Percentiles rank a stretch among this genome's conserved stretches.
These are phyloP conservation scores for Galeopsomyia nigrocyanea DNA, from an alignment of 2,888 invertebrate genomes.

Conservation along the genomic window DNA sequence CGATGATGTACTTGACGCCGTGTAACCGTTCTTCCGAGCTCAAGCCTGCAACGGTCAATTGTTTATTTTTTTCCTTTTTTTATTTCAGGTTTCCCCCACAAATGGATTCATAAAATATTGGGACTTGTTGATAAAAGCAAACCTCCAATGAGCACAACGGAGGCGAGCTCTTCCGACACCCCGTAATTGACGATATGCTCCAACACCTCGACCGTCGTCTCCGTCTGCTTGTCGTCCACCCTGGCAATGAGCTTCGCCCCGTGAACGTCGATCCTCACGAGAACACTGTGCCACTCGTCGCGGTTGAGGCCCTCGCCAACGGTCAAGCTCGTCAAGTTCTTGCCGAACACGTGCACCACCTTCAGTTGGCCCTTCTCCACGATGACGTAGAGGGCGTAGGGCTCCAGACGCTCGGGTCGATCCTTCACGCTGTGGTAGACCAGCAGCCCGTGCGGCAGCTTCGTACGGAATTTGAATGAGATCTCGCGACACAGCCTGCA, in stretches of 20 bases:
- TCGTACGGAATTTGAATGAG: constrained; percentile 89
- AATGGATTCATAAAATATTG: no score
- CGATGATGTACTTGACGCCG: constrained; percentile 92
- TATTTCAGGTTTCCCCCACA: no score
- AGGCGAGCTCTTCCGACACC: constrained; percentile 86
- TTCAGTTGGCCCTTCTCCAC: constrained; percentile 93
- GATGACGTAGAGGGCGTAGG: constrained; percentile 91
- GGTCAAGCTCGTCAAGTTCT: constrained; percentile 85
- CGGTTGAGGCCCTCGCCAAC: constrained; percentile 90
- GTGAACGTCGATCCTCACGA: constrained; percentile 88
- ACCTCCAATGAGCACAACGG: constrained; percentile 92
- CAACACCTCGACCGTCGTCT: constrained; percentile 86
- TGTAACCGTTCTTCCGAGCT: constrained; percentile 90
- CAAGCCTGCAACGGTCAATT: constrained; percentile 65
- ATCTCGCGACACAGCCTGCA: constrained; percentile 87
- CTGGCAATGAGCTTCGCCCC: constrained; percentile 86
- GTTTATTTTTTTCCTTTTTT: no score
- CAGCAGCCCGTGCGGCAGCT: constrained; percentile 87
- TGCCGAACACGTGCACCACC: constrained; percentile 92
- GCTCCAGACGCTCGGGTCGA: constrained; percentile 83
- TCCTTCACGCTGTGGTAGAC: constrained; percentile 94
- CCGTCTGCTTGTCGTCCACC: constrained; percentile 86
- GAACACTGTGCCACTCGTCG: constrained; percentile 92
- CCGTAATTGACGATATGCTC: constrained; percentile 89
- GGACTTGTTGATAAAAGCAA: constrained; percentile 52